Evolutionary conservation across 2,888 invertebrate species (phyloP), one percentile per base, ranked within the genome.

Genomic region (Beris morrisii): DNA sequence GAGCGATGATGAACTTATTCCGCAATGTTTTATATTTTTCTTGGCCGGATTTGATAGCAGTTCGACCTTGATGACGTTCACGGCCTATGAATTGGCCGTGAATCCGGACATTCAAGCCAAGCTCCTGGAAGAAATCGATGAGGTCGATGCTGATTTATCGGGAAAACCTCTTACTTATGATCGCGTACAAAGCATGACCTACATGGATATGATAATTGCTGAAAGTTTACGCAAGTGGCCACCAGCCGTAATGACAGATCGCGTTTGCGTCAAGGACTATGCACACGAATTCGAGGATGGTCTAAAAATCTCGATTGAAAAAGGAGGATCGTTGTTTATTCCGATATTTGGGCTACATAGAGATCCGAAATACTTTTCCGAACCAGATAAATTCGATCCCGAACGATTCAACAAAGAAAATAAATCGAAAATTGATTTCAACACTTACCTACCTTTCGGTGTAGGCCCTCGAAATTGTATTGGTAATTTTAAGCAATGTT

Each of bases 161-260:
- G 75, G 77, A 0, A 82, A 80, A 4, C 79, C 79, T 22, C 74
- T 86, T 0, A 81, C 79, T 55, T 87, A 85, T 69, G 84, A 83
- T 32, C 78, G 79, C 1, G 75, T 87, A 0, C 79, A 82, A 66
- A 80, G 78, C 31, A 83, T 87, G 85, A 80, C 81, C 22, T 87
- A 87, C 67, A 74, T 87, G 79, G 87, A 87, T 66, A 85, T 85
- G 85, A 84, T 87, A 0, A 74, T 86, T 0, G 84, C 85, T 72
- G 85, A 85, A 72, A 66, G 79, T 0, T 72, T 85, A 7, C 74
- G 85, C 12, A 74, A 75, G 56, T 86, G 85, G 84, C 77, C 85
- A 0, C 77, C 83, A 0, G 81, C 74, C 0, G 61, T 78, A 0
- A 72, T 74, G 0, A 73, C 81, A 1, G 85, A 86, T 69, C 79